phyloP scores from a whole-genome alignment of 2,113 vertebrate species.

The Ciconia boyciana region DNA sequence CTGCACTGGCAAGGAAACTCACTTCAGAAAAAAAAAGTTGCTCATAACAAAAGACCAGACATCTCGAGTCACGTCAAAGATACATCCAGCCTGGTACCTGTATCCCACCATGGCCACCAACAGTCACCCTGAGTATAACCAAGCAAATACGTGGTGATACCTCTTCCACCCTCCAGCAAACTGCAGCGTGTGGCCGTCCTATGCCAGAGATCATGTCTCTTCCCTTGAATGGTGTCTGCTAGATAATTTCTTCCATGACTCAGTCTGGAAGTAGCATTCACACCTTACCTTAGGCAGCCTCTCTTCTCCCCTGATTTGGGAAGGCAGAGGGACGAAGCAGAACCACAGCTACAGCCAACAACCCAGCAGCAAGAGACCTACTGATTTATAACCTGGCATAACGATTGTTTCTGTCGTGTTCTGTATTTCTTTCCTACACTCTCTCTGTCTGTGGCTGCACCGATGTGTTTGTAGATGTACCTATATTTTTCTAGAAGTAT shows the following conservation, averaged over 20 bases:
- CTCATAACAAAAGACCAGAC: background rate
- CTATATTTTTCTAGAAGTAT: background rate
- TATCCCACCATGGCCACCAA: background rate
- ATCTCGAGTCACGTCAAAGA: background rate
- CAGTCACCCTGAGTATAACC: background rate
- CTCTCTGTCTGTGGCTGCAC: background rate
- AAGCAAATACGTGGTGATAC: fast-evolving
- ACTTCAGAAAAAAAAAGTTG: background rate
- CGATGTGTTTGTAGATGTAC: background rate
- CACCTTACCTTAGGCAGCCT: background rate
- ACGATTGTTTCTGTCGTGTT: fast-evolving
- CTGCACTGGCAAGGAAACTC: background rate
- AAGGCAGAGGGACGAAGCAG: background rate
- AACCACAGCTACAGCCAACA: background rate
- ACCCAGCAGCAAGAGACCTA: background rate
- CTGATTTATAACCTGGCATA: background rate
- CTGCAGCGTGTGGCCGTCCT: background rate
- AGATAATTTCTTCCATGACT: background rate
- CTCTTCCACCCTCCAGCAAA: background rate
- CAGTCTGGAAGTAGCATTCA: background rate
- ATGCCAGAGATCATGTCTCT: background rate
- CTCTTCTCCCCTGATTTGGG: background rate
- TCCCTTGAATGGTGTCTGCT: background rate
- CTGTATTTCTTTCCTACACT: background rate
- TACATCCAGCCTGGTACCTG: background rate